phyloP scores from a whole-genome alignment of 2,113 vertebrate species.

The Salvelinus sp. region DNA sequence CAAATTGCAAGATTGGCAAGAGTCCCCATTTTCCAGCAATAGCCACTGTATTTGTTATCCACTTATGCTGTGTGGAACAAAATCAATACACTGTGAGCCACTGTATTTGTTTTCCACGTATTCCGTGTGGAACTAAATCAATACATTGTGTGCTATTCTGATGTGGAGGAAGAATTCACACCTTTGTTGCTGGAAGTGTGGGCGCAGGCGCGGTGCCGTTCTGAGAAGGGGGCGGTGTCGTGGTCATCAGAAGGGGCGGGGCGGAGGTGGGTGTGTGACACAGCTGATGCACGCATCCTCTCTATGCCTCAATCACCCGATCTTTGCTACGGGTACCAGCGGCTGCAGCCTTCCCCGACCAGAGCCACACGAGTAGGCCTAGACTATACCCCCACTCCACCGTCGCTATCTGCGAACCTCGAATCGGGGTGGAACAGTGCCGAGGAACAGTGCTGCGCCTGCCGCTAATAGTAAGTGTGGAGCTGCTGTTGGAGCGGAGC shows the following conservation, averaged over 20 bases:
- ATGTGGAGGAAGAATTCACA: constrained; percentile 10
- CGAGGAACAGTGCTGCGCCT: constrained; percentile 8
- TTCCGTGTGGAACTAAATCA: not conserved
- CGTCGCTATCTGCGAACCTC: constrained; percentile 2
- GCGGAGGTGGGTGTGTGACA: constrained; percentile 58
- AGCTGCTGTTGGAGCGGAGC: constrained; percentile 12
- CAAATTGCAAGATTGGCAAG: not conserved
- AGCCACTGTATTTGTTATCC: not conserved
- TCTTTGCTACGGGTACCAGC: constrained; percentile 27
- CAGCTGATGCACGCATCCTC: constrained; percentile 53
- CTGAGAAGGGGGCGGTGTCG: constrained; percentile 29
- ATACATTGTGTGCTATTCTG: not conserved
- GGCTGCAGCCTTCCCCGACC: not conserved
- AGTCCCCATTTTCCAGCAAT: not conserved
- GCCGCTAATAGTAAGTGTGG: constrained; percentile 42
- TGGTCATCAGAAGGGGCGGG: constrained; percentile 41
- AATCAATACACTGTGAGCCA: not conserved
- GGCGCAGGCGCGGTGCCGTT: constrained; percentile 20
- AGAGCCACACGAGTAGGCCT: not conserved
- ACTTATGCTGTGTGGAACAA: not conserved
- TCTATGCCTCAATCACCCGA: constrained; percentile 39
- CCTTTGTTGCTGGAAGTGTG: constrained; percentile 13
- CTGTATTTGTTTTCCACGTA: not conserved
- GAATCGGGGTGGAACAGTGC: not conserved
- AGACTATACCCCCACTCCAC: not conserved